Evolutionary conservation across 1,140 invertebrate genomes (phyloP), one percentile per base, ranked within the genome.

Genomic region (Drosophila mojavensis): DNA sequence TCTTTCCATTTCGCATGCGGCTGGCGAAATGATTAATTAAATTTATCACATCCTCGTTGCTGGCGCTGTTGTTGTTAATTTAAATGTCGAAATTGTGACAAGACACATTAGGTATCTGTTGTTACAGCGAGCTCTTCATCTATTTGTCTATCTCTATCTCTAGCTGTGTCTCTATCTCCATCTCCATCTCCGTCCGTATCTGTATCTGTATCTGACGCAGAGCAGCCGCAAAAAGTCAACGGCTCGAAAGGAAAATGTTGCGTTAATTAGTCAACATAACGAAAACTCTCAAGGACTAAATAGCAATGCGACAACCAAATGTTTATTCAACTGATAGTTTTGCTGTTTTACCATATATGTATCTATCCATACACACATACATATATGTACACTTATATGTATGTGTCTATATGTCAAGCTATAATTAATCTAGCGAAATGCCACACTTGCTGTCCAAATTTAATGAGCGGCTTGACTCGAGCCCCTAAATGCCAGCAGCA

Each of bases 1-100:
- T 74, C 64, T 72, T 83, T 79, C 81, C 43, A 45, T 28, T 66
- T 71, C 51, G 54, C 68, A 69, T 47, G 61, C 48, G 20, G 39
- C 47, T 63, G 47, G 7, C 53, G 63, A 71, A 89, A 88, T 88
- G 83, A 88, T 88, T 88, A 88, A 88, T 88, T 88, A 89, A 88
- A 88, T 88, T 89, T 89, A 88, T 88, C 84, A 88, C 78, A 70
- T 83, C 89, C 79, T 62, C 68, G 81, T 50, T 51, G 78, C 58
- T 58, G 50, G 33, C 60, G 28, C 61, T 79, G 73, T 76, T 84
- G 73, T 78, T 77, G 76, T 80, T 89, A 88, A 88, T 88, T 88
- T 88, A 89, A 88, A 84, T 69, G 76, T 88, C 73, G 83, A 83
- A 88, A 73, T 70, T 69, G 79, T 86, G 82, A 88, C 83, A 88